These are phyloP conservation scores for Chionoecetes opilio DNA, from an alignment of 1,140 invertebrate genomes.

Conservation along the genomic window DNA sequence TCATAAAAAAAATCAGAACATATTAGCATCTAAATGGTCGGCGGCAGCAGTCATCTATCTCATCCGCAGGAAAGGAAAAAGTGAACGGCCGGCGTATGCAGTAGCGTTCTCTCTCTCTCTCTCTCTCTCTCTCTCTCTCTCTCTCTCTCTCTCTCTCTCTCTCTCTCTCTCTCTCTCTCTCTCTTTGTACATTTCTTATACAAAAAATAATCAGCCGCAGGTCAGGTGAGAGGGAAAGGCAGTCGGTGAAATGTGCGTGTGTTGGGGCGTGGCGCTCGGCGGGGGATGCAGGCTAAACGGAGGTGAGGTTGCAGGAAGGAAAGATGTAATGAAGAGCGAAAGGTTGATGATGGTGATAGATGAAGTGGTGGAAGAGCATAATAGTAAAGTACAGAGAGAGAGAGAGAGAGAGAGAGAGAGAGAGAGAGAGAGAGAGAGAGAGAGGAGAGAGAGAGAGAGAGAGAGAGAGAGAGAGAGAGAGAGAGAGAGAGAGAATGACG, in stretches of 20 bases:
- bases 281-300: not conserved
- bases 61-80: too few species aligned
- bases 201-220: not conserved
- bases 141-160: too few species aligned
- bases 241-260: not conserved
- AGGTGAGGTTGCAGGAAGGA: not conserved
- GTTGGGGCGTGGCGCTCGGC: not conserved
- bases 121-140: too few species aligned
- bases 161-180: too few species aligned
- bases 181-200: too few species aligned
- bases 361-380: not conserved
- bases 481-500: too few species aligned
- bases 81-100: too few species aligned
- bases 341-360: not conserved
- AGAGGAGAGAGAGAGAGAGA: not conserved
- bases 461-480: not conserved
- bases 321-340: not conserved
- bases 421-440: not conserved
- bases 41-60: too few species aligned
- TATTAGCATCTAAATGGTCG: too few species aligned
- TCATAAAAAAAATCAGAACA: too few species aligned
- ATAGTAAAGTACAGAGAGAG: not conserved
- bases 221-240: not conserved
- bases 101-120: too few species aligned
- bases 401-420: not conserved